Evolutionary conservation across 2,797 vertebrate genomes (phyloP), one percentile per base, ranked within the genome.

Genomic region (Limnodromus scolopaceus): DNA sequence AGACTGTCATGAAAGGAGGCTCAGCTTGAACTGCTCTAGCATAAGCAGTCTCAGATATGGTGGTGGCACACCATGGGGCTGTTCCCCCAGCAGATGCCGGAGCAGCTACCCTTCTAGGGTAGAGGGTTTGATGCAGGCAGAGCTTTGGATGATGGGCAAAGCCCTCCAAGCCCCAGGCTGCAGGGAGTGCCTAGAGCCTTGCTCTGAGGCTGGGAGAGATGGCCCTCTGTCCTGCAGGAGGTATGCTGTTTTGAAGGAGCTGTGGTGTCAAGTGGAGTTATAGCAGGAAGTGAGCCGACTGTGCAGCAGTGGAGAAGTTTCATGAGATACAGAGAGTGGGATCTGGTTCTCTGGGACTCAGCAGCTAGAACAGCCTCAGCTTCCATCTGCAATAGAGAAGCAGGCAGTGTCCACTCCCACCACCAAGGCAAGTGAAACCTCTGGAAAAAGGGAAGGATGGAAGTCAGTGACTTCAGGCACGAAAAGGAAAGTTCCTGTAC

Each of bases 1-100:
- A 15, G 9, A 8, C 0, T 83, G 12, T 1, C 1, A 0, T 3
- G 13, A 10, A 9, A 10, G 8, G 2, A 9, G 2, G 0, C 1
- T 32, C 2, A 5, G 51, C 2, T 20, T 8, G 3, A 5, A 2
- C 4, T 68, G 6, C 3, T 30, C 13, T 18, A 27, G 5, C 0
- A 0, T 1, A 14, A 45, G 1, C 4, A 4, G 10, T 3, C 5
- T 32, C 17, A 7, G 48, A 5, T 6, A 19, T 0, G 13, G 28
- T 14, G 19, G 23, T 41, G 11, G 7, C 4, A n/a, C 11, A 9
- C 11, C 1, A 1, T 0, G 0, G 23, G 48, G 46, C 3, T 5
- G 2, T 2, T 34, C 3, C 6, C 2, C 8, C 13, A 23, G 34
- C 13, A 79, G 12, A 6, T 10, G 9, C 2, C 36, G 16, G 23